phyloP scores from a whole-genome alignment of 2,888 invertebrate species.

The Coenonympha arcania region DNA sequence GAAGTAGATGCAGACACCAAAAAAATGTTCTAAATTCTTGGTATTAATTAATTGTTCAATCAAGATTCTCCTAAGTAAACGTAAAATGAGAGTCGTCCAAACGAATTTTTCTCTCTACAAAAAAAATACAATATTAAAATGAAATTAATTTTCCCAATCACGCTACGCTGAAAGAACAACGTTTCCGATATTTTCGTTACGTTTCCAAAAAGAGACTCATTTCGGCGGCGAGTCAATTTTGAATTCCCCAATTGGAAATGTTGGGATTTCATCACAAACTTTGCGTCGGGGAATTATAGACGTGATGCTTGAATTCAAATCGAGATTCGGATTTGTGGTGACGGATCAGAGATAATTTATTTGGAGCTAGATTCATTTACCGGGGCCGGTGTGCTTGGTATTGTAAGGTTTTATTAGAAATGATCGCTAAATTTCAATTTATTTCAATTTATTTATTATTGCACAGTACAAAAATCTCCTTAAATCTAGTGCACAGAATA shows the following conservation, averaged over 20 bases:
- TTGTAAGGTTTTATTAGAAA: background rate
- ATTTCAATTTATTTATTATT: no score
- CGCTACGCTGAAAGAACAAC: background rate
- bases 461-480: no score
- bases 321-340: conserved; percentile 24
- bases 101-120: no score
- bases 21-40: no score
- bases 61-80: no score
- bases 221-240: background rate
- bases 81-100: no score
- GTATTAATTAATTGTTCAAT: no score
- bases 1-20: no score
- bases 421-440: no score
- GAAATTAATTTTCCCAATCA: background rate
- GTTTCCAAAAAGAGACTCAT: conserved; percentile 1
- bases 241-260: background rate
- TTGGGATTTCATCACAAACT: conserved; percentile 13
- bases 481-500: no score
- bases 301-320: conserved; percentile 28
- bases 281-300: conserved; percentile 11
- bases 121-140: background rate
- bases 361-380: background rate
- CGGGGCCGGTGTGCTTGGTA: background rate
- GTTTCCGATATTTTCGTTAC: background rate
- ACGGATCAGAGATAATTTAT: conserved; percentile 28